These are phyloP conservation scores for Zonitis immaculata DNA, from an alignment of 2,888 invertebrate species.

Conservation along the genomic window DNA sequence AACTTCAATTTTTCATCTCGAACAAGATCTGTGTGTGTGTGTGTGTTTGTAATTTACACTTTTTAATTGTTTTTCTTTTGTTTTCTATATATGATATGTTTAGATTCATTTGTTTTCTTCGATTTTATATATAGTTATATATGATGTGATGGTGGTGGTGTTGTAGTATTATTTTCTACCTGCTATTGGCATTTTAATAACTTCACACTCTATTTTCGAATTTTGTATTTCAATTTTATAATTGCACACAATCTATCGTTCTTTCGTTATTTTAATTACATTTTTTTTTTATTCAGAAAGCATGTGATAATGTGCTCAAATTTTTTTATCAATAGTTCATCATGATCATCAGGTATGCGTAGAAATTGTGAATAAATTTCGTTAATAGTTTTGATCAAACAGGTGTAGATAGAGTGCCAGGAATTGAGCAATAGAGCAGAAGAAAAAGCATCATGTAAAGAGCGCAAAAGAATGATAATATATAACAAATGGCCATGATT, in stretches of 20 bases:
- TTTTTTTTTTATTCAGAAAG: too few species aligned
- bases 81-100: constrained; percentile 30
- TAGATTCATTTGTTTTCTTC: constrained; percentile 31
- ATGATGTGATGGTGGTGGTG: constrained; percentile 5
- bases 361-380: not conserved
- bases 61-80: constrained; percentile 48
- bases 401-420: constrained; percentile 20
- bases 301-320: not conserved
- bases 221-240: constrained; percentile 10
- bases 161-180: constrained; percentile 3
- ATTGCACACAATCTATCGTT: constrained; percentile 8
- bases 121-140: too few species aligned
- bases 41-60: constrained; percentile 46
- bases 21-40: constrained; percentile 42
- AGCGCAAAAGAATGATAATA: not conserved
- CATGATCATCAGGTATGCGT: too few species aligned
- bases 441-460: not conserved
- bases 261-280: not conserved
- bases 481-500: constrained; percentile 20
- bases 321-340: not conserved
- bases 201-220: constrained; percentile 13
- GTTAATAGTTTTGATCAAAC: constrained; percentile 20
- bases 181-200: constrained; percentile 26
- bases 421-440: not conserved
- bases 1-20: constrained; percentile 42